Evolutionary conservation across 1,140 invertebrate genomes (phyloP), one percentile per base, ranked within the genome.

Genomic region (Drosophila prosaltans): DNA sequence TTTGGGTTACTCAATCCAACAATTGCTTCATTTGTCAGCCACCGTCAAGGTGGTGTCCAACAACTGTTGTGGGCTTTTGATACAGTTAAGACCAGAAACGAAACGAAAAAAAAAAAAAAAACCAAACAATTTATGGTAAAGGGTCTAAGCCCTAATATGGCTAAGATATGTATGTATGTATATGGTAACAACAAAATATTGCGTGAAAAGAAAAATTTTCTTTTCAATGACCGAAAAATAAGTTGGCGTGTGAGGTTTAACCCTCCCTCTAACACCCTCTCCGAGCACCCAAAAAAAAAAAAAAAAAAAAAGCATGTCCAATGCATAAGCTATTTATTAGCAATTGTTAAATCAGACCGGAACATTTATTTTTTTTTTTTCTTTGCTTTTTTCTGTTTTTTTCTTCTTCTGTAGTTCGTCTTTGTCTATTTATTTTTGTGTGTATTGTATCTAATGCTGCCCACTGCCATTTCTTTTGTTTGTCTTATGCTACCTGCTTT

Each of bases 311-410:
- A 79, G 69, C 72, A 65, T 86, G 61, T 71, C 77, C 69, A 83
- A 83, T 83, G 81, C 74, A 77, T 83, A 89, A 89, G 83, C 84
- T 75, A 69, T 84, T 89, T 89, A 80, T 80, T 80, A 89, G 75
- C 84, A 84, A 89, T 89, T 89, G 84, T 89, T 89, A 89, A 89
- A 89, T 89, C 84, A 89, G 84, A 89, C 84, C 84, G 84, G 84
- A 89, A 89, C 84, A 89, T 74, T 76, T 48, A 32, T 32, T 63
- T 11, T 8, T 45, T 69, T 73, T 30, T n/a, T 6, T 36, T 36
- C 32, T 36, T 36, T 65, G 36, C 69, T 59, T 36, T 59, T 69
- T 69, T 54, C 65, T 59, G 36, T 59, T 69, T 69, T 69, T 54
- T 60, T 71, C 63, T 78, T 16, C 16, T 62, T 85, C 64, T 73